phyloP scores from a whole-genome alignment of 2,888 invertebrate genomes.

The Eristalinus sepulchralis region DNA sequence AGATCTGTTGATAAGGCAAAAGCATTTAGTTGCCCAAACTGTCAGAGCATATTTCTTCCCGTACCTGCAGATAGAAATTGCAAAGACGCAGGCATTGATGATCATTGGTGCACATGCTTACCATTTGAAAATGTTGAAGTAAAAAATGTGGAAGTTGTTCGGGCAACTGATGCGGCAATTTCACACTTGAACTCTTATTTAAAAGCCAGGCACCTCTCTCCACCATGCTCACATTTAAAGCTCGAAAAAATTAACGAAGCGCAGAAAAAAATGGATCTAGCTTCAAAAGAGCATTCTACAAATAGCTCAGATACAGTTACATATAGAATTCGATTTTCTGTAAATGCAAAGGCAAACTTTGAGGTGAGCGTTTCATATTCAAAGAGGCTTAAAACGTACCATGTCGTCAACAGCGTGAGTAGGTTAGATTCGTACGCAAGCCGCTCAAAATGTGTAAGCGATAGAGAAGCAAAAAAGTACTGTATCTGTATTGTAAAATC shows the following conservation, averaged over 20 bases:
- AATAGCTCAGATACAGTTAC: background rate
- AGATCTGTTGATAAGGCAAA: constrained; percentile 75
- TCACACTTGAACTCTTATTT: constrained; percentile 25
- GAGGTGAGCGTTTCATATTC: constrained; percentile 23
- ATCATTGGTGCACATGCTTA: constrained; percentile 90
- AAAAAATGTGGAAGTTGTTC: background rate
- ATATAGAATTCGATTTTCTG: constrained; percentile 40
- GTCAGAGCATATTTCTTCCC: constrained; percentile 85
- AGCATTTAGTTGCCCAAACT: constrained; percentile 84
- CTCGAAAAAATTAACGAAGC: constrained; percentile 9
- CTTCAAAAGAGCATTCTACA: background rate
- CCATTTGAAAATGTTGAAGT: constrained; percentile 79
- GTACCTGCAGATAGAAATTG: constrained; percentile 85
- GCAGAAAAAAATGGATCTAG: background rate
- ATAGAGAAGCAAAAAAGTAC: constrained; percentile 75
- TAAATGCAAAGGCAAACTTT: background rate
- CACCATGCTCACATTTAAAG: constrained; percentile 12
- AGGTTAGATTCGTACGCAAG: constrained; percentile 73
- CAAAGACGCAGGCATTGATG: constrained; percentile 84
- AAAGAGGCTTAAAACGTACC: background rate
- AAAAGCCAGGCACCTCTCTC: background rate
- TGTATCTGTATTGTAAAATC: constrained; percentile 72
- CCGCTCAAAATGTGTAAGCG: constrained; percentile 72
- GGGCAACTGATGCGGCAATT: background rate
- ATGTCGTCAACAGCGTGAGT: constrained; percentile 65